Percentiles rank a stretch among this genome's conserved stretches.
phyloP scores from a whole-genome alignment of 2,113 vertebrate genomes.

The Eurystomus gularis region DNA sequence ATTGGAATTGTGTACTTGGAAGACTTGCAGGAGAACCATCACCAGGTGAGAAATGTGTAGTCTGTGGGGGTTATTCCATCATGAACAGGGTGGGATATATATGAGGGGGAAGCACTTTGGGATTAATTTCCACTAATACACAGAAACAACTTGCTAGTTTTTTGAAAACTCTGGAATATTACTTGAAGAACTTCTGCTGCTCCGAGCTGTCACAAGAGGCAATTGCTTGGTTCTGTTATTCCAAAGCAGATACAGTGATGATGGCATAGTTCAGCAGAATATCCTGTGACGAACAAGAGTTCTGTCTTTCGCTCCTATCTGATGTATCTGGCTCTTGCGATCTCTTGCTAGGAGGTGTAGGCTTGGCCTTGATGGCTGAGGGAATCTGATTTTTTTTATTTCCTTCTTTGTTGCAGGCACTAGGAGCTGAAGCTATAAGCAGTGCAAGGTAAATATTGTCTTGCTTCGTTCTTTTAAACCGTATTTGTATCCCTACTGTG shows the following conservation, averaged over 20 bases:
- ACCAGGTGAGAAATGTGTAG: neutral
- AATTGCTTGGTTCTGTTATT: accelerated
- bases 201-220: neutral
- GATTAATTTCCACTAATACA: accelerated
- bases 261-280: constrained; percentile 74
- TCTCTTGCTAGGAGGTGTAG: neutral
- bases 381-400: neutral
- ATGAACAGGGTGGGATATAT: neutral
- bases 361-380: neutral
- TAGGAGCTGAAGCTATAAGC: neutral
- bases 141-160: neutral
- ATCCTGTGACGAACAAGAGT: constrained; percentile 15
- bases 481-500: accelerated
- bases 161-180: accelerated
- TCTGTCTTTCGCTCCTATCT: constrained; percentile 48
- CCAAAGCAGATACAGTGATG: constrained; percentile 65
- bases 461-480: neutral
- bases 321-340: constrained; percentile 47
- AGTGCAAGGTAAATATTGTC: neutral
- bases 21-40: neutral
- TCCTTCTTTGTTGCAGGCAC: neutral
- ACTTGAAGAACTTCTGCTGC: neutral
- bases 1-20: neutral
- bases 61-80: accelerated
- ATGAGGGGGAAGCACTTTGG: no score